Evolutionary conservation across 2,888 invertebrate genomes (phyloP), one percentile per base, ranked within the genome.

Genomic region (Hirtodrosophila histrioides): DNA sequence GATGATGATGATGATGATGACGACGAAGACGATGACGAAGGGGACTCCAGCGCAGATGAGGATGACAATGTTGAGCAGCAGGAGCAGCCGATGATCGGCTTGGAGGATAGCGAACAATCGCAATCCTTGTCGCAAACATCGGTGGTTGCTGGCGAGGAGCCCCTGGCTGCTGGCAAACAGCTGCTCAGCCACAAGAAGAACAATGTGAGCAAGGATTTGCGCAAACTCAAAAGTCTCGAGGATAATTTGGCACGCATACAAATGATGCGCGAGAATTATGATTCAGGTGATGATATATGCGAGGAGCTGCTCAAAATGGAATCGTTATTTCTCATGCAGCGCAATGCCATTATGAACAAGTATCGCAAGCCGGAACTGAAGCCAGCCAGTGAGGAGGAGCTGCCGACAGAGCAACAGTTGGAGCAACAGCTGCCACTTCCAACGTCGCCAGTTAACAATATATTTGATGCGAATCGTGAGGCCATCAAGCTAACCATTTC

Each of bases 231-330:
- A 53, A 90, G 78, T 31, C 72, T 91, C 0, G 91, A 91, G 40
- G 90, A 89, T 17, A 90, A 91, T 60, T 68, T 91, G 9, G 83
- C 89, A 2, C 89, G 91, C 46, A 91, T 91, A 56, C 91, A 91
- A 68, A 89, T 87, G 87, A 91, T 91, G 91, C 86, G 91, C 0
- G 89, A 90, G 7, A 91, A 89, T 50, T 91, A 89, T 48, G 91
- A 91, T 62, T 88, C 91, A 0, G 90, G 88, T 0, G 91, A 91
- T 69, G 91, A 91, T 67, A 89, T 91, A 2, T 88, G 90, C 54
- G 91, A 90, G 40, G 91, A 90, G 56, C 66, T 91, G 31, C 78
- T 88, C 1, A 91, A 91, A 71, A 91, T 90, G 91, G 90, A 90
- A 33, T 89, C 87, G 11, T 60, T 91, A 5, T 89, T 91, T 23